Base-by-base conservation (phyloP, 2,888 invertebrate species). In the Rosalia funebris region DNA sequence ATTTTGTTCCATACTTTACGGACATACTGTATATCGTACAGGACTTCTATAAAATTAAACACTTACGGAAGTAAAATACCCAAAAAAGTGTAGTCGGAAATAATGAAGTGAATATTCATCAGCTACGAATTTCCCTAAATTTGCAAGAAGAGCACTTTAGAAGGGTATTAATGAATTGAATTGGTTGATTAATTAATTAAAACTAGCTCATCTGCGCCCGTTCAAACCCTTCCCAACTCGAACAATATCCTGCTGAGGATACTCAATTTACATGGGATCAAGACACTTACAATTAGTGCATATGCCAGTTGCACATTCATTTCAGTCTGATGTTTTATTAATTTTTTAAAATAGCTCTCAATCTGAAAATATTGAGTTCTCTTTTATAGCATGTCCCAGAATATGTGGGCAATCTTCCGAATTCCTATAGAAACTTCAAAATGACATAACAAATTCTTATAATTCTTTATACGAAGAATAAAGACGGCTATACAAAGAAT, bases 181-280 rank as follows among this genome's bases (percentile, higher is more conserved):
- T 85, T 84, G 84, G 84, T 84, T 85, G 85, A 85, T 85, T 85
- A 86, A 86, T 86, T 86, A 86, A 86, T 86, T 85, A 85, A 83
- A 79, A 82, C 82, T 81, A 81, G 78, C 76, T 79, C 80, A 76
- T 79, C 77, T 75, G 76, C 71, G 69, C 71, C 71, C 41, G 70
- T 60, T 60, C 57, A 70, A 71, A 75, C 75, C 77, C 77, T 76
- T 75, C 74, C 58, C 56, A 66, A 70, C 60, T 60, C 42, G 17
- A 17, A 50, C 55, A 48, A 55, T 71, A 72, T 75, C 70, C 74
- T 72, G 70, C 70, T 60, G 71, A 72, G 75, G 69, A 74, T 74
- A 71, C 74, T 77, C 73, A 72, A 78, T 77, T 77, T 77, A 73
- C 75, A 75, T 74, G 71, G 68, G 72, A 60, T 64, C 60, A 52